Evolutionary conservation across 2,797 vertebrate genomes (phyloP).

Genomic region (Pelochelys cantorii): DNA sequence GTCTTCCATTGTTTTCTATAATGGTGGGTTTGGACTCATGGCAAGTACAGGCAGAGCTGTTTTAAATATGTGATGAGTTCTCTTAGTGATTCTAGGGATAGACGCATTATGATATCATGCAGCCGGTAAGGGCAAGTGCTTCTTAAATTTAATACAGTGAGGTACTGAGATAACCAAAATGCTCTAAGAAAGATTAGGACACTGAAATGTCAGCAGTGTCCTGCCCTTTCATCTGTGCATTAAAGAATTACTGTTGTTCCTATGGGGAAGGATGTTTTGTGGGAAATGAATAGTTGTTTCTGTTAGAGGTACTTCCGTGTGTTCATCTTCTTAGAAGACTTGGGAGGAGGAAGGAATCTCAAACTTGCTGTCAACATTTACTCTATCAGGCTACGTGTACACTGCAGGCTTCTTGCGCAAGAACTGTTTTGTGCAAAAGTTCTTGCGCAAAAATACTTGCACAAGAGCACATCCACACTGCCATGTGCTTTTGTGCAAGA

Average conservation of each 20-base stretch:
- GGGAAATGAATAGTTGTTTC: neutral
- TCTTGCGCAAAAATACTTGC: no score
- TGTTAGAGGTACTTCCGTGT: neutral
- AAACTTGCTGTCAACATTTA: conserved; percentile 15
- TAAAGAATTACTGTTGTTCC: neutral
- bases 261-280: neutral
- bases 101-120: neutral
- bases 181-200: neutral
- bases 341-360: neutral
- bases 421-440: no score
- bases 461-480: no score
- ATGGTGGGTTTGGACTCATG: neutral
- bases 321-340: neutral
- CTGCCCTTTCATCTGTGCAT: neutral
- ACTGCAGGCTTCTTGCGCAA: no score
- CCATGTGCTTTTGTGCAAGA: no score
- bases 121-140: neutral
- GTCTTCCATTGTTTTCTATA: no score
- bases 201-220: neutral
- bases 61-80: neutral
- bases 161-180: neutral
- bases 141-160: neutral
- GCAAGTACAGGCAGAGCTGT: neutral
- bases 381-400: neutral
- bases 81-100: neutral